phyloP scores from a whole-genome alignment of 1,140 invertebrate genomes.

The Caenorhabditis elegans region WBcel235 BX284602.5:11078501-11079000 shows the following conservation, averaged over 20 bases:
- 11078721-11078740: conserved; percentile 27
- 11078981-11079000: no score
- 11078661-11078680: neutral
- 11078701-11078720: neutral
- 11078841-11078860: no score
- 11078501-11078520: neutral
- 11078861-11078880: no score
- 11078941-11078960: no score
- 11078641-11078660: conserved; percentile 22
- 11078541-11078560: neutral
- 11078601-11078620: neutral
- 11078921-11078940: no score
- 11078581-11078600: neutral
- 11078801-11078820: neutral
- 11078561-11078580: conserved; percentile 24
- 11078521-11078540: neutral
- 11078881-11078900: no score
- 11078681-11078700: no score
- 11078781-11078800: conserved; percentile 21
- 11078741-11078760: conserved; percentile 14
- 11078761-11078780: conserved; percentile 22
- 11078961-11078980: no score
- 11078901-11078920: no score
- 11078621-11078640: neutral
- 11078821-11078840: neutral